These are phyloP conservation scores for Macrochelys suwanniensis DNA, from an alignment of 2,797 vertebrate species.

Conservation along the genomic window DNA sequence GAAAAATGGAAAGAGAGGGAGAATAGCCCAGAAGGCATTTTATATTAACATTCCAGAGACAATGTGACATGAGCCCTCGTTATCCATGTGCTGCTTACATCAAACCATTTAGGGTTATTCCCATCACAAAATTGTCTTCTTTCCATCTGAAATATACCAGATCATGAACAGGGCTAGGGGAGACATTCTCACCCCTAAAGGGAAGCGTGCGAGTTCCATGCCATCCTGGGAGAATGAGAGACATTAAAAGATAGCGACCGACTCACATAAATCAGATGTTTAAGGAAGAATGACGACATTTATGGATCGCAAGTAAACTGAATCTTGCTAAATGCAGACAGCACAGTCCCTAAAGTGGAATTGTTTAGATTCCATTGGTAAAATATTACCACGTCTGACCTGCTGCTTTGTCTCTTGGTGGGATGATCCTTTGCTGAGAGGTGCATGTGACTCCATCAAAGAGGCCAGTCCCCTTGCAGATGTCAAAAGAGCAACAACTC, in stretches of 20 bases:
- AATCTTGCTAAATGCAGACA: slow-evolving; percentile 40
- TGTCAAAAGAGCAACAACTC: background rate
- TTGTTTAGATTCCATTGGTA: background rate
- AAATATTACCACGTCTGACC: slow-evolving; percentile 11
- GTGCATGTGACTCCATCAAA: background rate
- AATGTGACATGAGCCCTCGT: background rate
- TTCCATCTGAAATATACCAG: background rate
- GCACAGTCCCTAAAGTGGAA: background rate
- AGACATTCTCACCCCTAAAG: background rate
- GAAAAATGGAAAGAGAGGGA: background rate
- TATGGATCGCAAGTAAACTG: slow-evolving; percentile 28
- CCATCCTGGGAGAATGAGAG: background rate
- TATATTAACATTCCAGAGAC: background rate
- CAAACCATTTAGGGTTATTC: background rate
- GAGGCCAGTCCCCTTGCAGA: background rate
- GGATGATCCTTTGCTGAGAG: background rate
- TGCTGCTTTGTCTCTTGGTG: background rate
- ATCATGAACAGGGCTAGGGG: background rate
- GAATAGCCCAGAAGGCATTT: background rate
- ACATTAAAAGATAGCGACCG: background rate
- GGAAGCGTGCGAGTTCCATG: background rate
- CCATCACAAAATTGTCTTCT: background rate
- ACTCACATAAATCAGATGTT: slow-evolving; percentile 1
- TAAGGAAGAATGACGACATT: slow-evolving; percentile 54
- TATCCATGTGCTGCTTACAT: background rate